Base-by-base conservation (phyloP, 2,888 invertebrate genomes). In the Latrodectus elegans region DNA sequence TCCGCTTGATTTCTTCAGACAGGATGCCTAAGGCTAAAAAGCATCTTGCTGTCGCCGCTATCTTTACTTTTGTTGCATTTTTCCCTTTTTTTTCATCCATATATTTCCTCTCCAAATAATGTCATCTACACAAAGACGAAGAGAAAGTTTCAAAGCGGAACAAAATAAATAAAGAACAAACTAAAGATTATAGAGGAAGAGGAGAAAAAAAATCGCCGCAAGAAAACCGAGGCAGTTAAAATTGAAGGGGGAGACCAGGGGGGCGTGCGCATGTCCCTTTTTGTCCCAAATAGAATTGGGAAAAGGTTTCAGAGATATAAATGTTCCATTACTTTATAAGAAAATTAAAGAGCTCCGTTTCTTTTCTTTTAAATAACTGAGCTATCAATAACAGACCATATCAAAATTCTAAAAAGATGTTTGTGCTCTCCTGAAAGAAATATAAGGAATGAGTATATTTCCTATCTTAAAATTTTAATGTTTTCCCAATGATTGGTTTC, bases 281-380 rank as follows among this genome's bases (percentile, higher is more conserved):
- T 82, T 84, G 84, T 80, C 72, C 84, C 84, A 88, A 88, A 88
- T 88, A 79, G 84, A 84, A 88, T 88, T 88, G 88, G 77, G 84
- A 84, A 84, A 79, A 79, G 84, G 79, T 80, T 82, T 83, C 79
- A 60, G 65, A 83, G 84, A 88, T 88, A 88, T 84, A 88, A 88
- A 88, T 88, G 88, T 84, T 88, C 88, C 84, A 88, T 88, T 88
- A 82, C 87, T 88, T 83, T 88, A 88, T 88, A 80, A 88, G 88
- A 84, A 88, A 88, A 88, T 88, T 83, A 88, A 88, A 88, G 82
- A 82, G 84, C 88, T 73, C 53, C 67, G 71, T 83, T 84, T 88
- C 83, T 73, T 75, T 71, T 75, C 64, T 73, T 88, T 84, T 88
- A 80, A 84, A 88, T 80, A 80, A 88, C 79, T 84, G 80, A 75